Conservation (phyloP, 2,797 vertebrate species). For the Oophaga sylvatica region DNA sequence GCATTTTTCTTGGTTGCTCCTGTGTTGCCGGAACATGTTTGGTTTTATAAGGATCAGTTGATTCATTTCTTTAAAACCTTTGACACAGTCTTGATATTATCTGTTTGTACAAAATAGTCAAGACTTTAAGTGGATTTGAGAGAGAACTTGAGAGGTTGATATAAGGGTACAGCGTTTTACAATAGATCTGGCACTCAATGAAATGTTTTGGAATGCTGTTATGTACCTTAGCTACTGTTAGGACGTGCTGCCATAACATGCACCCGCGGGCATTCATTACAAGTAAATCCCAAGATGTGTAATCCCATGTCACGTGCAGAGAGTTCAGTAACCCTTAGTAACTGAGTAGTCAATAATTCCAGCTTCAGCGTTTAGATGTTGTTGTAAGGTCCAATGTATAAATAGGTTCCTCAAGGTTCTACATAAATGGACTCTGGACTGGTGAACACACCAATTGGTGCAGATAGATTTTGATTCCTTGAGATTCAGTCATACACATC, state of each 20-base stretch:
- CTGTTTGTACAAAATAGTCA: slow-evolving; percentile 59
- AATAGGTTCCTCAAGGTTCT: no score
- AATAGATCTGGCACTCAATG: slow-evolving; percentile 39
- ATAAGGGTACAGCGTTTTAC: slow-evolving; percentile 41
- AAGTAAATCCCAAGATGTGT: neutral
- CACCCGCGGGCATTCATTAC: neutral
- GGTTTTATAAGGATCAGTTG: slow-evolving; percentile 57
- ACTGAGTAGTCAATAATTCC: neutral
- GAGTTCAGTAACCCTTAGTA: neutral
- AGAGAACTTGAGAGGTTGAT: slow-evolving; percentile 43
- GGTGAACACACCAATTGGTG: no score
- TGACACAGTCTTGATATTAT: slow-evolving; percentile 59
- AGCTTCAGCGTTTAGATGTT: neutral
- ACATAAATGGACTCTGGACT: no score
- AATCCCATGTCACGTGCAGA: neutral
- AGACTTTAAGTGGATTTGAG: slow-evolving; percentile 61
- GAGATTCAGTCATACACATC: no score
- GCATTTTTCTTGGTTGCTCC: slow-evolving; percentile 28
- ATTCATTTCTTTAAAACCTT: slow-evolving; percentile 49
- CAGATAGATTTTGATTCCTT: no score
- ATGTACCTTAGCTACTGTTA: slow-evolving; percentile 46
- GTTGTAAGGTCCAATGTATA: no score
- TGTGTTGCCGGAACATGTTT: slow-evolving; percentile 53
- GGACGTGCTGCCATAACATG: slow-evolving; percentile 17
- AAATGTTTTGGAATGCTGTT: slow-evolving; percentile 53